phyloP scores from a whole-genome alignment of 2,888 invertebrate species.

The Drosophila monieri region DNA sequence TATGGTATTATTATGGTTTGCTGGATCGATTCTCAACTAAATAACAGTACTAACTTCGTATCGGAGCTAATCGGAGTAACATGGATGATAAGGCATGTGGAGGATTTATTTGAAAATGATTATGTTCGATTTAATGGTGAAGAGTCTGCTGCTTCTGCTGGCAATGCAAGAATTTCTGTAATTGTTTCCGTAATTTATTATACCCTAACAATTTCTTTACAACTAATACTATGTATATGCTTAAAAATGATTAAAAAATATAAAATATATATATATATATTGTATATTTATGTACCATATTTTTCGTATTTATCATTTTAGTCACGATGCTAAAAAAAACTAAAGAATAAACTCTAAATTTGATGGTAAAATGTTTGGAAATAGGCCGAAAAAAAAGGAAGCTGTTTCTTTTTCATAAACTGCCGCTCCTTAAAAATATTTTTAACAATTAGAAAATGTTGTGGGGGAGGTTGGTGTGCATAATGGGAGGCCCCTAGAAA shows the following conservation, averaged over 20 bases:
- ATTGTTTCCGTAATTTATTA: conserved; percentile 67
- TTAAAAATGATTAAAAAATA: conserved; percentile 74
- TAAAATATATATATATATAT: conserved; percentile 32
- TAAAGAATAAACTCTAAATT: conserved; percentile 39
- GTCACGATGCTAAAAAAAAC: conserved; percentile 47
- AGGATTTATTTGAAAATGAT: conserved; percentile 31
- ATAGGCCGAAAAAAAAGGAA: conserved; percentile 7
- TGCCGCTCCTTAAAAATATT: conserved; percentile 42
- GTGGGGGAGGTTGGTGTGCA: conserved; percentile 5
- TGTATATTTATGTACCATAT: too few species aligned
- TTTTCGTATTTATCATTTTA: conserved; percentile 37
- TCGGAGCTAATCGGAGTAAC: conserved; percentile 37
- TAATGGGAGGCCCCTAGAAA: conserved; percentile 52
- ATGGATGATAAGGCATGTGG: conserved; percentile 47
- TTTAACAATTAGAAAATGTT: conserved; percentile 39
- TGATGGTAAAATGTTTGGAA: conserved; percentile 46
- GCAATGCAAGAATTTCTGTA: conserved; percentile 48
- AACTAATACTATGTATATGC: conserved; percentile 65
- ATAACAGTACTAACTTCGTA: conserved; percentile 67
- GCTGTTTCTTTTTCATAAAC: conserved; percentile 10
- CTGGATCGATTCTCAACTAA: conserved; percentile 62
- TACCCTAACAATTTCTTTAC: conserved; percentile 73
- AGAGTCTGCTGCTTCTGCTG: conserved; percentile 35
- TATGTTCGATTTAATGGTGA: conserved; percentile 5
- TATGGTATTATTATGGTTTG: conserved; percentile 35